Evolutionary conservation across 2,113 vertebrate genomes (phyloP).

Genomic region (Phrynosoma blainvillii): DNA sequence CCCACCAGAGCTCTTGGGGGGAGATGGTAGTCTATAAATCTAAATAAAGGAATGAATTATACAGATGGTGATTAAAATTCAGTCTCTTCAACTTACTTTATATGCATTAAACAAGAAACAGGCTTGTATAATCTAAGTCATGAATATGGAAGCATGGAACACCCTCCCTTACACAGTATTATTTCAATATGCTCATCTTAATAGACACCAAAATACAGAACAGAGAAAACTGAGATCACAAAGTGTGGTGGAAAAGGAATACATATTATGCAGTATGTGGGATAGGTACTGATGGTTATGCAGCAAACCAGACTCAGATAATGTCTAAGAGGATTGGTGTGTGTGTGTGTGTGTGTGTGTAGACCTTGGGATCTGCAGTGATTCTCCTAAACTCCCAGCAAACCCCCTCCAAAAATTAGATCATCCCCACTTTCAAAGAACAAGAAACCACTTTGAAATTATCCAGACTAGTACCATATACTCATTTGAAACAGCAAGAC

Average conservation of each 20-base stretch:
- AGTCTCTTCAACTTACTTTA: conserved; percentile 19
- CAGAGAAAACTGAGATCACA: neutral
- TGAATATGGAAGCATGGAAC: neutral
- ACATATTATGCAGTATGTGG: neutral
- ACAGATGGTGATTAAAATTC: neutral
- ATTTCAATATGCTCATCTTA: neutral
- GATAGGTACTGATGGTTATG: neutral
- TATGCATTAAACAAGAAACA: conserved; percentile 18
- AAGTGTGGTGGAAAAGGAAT: neutral
- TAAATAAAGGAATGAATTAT: conserved; percentile 11
- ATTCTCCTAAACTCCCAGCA: too few relatives aligned
- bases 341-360: neutral
- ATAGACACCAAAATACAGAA: neutral
- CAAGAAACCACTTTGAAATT: too few relatives aligned
- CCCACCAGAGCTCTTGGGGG: neutral
- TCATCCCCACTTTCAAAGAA: too few relatives aligned
- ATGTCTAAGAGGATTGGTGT: neutral
- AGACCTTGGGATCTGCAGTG: too few relatives aligned
- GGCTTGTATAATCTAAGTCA: neutral
- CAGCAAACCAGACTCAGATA: neutral
- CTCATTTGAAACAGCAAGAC: too few relatives aligned
- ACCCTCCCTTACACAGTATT: neutral
- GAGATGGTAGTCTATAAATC: neutral
- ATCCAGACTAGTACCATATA: too few relatives aligned
- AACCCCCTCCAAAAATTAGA: too few relatives aligned